Evolutionary conservation across 2,888 invertebrate species (phyloP).

Genomic region (Tetramorium bicarinatum): DNA sequence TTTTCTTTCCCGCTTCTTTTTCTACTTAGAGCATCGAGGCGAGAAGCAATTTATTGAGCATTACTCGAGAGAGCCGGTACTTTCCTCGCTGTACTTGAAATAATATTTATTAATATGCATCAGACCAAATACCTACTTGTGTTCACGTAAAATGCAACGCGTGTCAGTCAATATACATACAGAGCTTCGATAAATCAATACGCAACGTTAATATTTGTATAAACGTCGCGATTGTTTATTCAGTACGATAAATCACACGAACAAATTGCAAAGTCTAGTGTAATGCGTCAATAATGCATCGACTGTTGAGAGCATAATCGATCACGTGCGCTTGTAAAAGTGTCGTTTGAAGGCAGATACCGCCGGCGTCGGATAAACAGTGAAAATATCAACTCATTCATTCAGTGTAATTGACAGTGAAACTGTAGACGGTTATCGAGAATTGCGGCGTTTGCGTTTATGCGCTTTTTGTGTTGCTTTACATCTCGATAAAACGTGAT

Average conservation of each 20-base stretch:
- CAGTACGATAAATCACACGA: slow-evolving; percentile 32
- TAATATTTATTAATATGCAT: slow-evolving; percentile 27
- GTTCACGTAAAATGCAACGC: slow-evolving; percentile 1
- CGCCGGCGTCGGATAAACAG: slow-evolving; percentile 27
- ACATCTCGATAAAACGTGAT: not conserved
- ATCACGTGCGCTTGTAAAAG: slow-evolving; percentile 39
- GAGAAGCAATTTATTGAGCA: slow-evolving; percentile 17
- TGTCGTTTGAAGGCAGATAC: slow-evolving; percentile 49
- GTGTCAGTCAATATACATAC: not conserved
- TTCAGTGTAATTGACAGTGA: slow-evolving; percentile 64
- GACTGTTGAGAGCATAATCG: slow-evolving; percentile 22
- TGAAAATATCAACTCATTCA: slow-evolving; percentile 59
- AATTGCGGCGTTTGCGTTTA: slow-evolving; percentile 15
- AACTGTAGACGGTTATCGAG: slow-evolving; percentile 54
- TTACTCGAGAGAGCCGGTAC: not conserved
- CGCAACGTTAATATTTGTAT: slow-evolving; percentile 20
- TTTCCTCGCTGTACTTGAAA: not conserved
- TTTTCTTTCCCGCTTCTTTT: slow-evolving; percentile 32
- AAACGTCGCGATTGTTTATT: slow-evolving; percentile 41
- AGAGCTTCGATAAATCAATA: slow-evolving; percentile 15
- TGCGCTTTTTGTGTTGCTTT: not conserved
- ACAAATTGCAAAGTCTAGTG: slow-evolving; percentile 41
- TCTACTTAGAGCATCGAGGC: not conserved
- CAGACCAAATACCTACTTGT: not conserved
- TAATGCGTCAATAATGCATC: slow-evolving; percentile 35